Conservation (phyloP, 2,113 vertebrate genomes). For the Tretioscincus oriximinensis region DNA sequence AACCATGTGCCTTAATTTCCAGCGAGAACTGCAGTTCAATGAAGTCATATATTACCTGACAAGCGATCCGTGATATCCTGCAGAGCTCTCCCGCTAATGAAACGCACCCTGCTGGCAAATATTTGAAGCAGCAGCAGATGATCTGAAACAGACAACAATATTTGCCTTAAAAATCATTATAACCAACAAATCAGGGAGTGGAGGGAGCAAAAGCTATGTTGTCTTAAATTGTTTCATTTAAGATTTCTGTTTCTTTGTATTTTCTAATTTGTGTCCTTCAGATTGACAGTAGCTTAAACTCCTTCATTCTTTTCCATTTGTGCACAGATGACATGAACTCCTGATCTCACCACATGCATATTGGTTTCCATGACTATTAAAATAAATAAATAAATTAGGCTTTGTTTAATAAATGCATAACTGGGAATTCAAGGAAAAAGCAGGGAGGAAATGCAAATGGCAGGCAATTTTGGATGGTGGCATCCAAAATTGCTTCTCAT, state of each 20-base stretch:
- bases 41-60: slow-evolving; percentile 56
- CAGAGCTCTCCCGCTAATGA: slow-evolving; percentile 59
- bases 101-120: slow-evolving; percentile 49
- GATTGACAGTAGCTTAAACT: too few relatives aligned
- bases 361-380: too few relatives aligned
- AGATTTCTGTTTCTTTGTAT: neutral
- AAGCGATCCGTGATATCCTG: slow-evolving; percentile 60
- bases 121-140: slow-evolving; percentile 62
- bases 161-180: neutral
- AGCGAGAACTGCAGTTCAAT: neutral
- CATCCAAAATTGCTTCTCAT: too few relatives aligned
- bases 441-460: too few relatives aligned
- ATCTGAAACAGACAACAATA: slow-evolving; percentile 63
- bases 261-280: neutral
- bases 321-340: too few relatives aligned
- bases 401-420: too few relatives aligned
- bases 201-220: neutral
- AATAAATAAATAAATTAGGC: too few relatives aligned
- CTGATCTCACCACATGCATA: too few relatives aligned
- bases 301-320: too few relatives aligned
- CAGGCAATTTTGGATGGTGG: too few relatives aligned
- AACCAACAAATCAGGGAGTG: neutral
- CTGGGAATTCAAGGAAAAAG: too few relatives aligned
- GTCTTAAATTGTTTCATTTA: neutral
- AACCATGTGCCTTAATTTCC: neutral